Conservation (phyloP, 2,113 vertebrate species). For the Abramis brama region DNA sequence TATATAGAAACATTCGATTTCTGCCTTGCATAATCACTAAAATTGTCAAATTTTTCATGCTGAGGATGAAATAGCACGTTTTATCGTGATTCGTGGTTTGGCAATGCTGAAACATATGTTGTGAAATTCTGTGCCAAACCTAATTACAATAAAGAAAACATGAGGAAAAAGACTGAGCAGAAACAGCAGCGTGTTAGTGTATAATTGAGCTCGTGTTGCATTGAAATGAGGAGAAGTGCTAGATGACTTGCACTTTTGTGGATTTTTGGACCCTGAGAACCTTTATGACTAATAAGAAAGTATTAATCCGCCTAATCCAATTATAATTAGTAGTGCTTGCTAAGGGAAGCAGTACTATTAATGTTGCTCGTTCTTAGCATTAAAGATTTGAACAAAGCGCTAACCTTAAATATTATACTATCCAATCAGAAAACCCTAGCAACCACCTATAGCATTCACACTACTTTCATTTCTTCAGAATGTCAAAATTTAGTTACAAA, state of each 20-base stretch:
- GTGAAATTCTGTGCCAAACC: constrained; percentile 23
- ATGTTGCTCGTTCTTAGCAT: not conserved
- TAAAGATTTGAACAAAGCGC: not conserved
- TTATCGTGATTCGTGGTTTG: constrained; percentile 14
- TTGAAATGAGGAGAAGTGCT: not conserved
- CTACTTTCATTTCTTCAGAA: not conserved
- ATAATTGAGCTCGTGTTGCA: not conserved
- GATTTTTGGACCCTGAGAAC: constrained; percentile 8
- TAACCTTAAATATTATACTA: not conserved
- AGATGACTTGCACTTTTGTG: constrained; percentile 11
- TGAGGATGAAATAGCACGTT: constrained; percentile 5
- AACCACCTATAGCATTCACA: not conserved
- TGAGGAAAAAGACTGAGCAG: not conserved
- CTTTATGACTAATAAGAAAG: constrained; percentile 23
- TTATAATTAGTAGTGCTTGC: constrained; percentile 12
- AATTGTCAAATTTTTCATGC: constrained; percentile 24
- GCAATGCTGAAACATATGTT: constrained; percentile 32
- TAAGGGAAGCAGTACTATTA: constrained; percentile 10
- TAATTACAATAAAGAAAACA: constrained; percentile 29
- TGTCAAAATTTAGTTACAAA: not conserved
- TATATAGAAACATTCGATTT: not conserved
- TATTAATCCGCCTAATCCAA: not conserved
- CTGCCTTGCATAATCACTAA: not conserved
- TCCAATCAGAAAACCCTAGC: not conserved
- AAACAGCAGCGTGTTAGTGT: not conserved